Evolutionary conservation across 2,113 vertebrate genomes (phyloP).

Genomic region (Burhinus oedicnemus): DNA sequence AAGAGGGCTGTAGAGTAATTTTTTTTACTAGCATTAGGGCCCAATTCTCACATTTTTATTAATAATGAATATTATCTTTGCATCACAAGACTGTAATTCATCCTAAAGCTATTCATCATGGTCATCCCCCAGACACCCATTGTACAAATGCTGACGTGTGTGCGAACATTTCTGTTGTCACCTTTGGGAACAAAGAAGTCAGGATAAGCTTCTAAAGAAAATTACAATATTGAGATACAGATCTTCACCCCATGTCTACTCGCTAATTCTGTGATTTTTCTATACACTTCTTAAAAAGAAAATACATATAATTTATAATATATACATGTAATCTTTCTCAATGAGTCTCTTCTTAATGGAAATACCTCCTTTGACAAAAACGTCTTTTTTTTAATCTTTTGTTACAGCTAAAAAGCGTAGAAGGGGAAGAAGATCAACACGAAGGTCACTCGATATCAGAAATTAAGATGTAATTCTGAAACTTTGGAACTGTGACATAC

Average conservation of each 20-base stretch:
- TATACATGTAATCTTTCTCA: neutral
- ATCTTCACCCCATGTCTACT: neutral
- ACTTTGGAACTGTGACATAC: neutral
- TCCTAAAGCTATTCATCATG: neutral
- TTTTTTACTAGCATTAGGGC: neutral
- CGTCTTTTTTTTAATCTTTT: neutral
- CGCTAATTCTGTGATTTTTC: neutral
- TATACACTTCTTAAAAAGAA: neutral
- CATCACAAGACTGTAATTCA: neutral
- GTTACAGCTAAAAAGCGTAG: neutral
- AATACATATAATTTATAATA: neutral
- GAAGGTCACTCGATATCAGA: neutral
- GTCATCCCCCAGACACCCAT: neutral
- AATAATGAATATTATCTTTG: neutral
- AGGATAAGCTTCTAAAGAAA: neutral
- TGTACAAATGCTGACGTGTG: neutral
- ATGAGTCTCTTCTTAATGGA: neutral
- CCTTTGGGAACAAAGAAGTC: neutral
- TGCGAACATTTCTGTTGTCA: neutral
- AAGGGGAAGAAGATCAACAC: neutral
- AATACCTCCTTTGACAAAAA: neutral
- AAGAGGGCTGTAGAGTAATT: neutral
- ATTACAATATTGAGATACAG: neutral
- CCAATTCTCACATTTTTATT: neutral
- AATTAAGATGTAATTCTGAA: neutral